Percentiles rank a stretch among this genome's conserved stretches.
phyloP scores from a whole-genome alignment of 2,797 vertebrate species.

The Poliocrania exsul region DNA sequence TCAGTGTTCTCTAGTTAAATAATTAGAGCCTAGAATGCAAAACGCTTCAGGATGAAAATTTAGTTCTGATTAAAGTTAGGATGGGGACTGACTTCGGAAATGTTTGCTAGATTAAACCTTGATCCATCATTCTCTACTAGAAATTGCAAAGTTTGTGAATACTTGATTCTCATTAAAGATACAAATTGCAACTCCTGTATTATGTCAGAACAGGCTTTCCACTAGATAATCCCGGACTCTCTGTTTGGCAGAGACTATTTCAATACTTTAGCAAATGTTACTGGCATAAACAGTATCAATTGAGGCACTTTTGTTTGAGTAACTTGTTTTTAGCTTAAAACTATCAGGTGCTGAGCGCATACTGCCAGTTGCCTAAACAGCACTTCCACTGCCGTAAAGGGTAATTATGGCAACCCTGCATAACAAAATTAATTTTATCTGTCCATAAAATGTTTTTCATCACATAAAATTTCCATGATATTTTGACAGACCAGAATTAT shows the following conservation, averaged over 20 bases:
- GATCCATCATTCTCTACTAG: neutral
- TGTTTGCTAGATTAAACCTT: neutral
- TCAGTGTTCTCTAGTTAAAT: neutral
- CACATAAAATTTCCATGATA: constrained; percentile 47
- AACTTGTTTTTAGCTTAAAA: neutral
- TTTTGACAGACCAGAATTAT: constrained; percentile 48
- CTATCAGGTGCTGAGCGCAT: neutral
- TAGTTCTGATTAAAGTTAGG: neutral
- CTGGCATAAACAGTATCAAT: neutral
- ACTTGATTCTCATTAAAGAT: neutral
- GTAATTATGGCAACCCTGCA: constrained; percentile 15
- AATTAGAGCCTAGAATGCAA: neutral
- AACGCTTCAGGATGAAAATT: neutral
- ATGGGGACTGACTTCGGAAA: neutral
- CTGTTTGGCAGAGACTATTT: neutral
- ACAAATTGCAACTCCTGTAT: neutral
- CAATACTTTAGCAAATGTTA: neutral
- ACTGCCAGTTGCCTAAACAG: constrained; percentile 4
- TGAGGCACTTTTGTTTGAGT: neutral
- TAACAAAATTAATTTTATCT: constrained; percentile 44
- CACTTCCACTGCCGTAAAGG: neutral
- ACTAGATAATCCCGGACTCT: neutral
- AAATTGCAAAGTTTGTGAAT: neutral
- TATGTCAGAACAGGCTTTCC: neutral
- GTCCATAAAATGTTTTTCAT: constrained; percentile 25